These are phyloP conservation scores for Anoplius nigerrimus DNA, from an alignment of 2,888 invertebrate species.

Conservation along the genomic window DNA sequence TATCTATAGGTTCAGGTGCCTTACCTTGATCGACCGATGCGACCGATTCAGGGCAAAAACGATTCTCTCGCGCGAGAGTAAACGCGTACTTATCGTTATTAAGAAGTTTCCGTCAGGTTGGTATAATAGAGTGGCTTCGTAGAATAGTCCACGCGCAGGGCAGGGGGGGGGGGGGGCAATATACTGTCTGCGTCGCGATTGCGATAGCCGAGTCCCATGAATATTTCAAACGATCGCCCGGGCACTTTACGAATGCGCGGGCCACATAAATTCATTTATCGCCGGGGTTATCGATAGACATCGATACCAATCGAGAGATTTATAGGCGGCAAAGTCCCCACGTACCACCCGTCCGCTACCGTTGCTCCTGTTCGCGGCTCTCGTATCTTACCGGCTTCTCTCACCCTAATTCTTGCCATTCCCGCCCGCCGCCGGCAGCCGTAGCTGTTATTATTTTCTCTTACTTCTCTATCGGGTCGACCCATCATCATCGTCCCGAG, in stretches of 20 bases:
- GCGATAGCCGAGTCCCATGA: neutral
- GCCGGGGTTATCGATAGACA: constrained; percentile 30
- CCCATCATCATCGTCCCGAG: neutral
- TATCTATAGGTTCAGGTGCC: no score
- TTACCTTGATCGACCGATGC: no score
- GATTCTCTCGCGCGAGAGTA: no score
- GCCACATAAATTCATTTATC: constrained; percentile 55
- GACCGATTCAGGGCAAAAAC: no score
- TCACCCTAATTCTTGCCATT: constrained; percentile 41
- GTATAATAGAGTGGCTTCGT: no score
- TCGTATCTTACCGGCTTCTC: constrained; percentile 14
- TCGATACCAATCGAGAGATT: constrained; percentile 49
- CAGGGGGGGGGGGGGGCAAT: no score
- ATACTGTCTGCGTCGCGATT: no score
- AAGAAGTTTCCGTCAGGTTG: no score
- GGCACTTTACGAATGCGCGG: constrained; percentile 27
- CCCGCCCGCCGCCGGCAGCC: constrained; percentile 19
- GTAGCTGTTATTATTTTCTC: constrained; percentile 27
- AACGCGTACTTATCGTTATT: no score
- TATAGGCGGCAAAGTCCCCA: constrained; percentile 41
- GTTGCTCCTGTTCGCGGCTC: constrained; percentile 24
- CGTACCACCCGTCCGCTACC: constrained; percentile 10
- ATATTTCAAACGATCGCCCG: neutral
- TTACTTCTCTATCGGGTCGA: neutral
- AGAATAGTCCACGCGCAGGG: no score